Base-by-base conservation (phyloP, 2,113 vertebrate genomes). In the Probosciger aterrimus region DNA sequence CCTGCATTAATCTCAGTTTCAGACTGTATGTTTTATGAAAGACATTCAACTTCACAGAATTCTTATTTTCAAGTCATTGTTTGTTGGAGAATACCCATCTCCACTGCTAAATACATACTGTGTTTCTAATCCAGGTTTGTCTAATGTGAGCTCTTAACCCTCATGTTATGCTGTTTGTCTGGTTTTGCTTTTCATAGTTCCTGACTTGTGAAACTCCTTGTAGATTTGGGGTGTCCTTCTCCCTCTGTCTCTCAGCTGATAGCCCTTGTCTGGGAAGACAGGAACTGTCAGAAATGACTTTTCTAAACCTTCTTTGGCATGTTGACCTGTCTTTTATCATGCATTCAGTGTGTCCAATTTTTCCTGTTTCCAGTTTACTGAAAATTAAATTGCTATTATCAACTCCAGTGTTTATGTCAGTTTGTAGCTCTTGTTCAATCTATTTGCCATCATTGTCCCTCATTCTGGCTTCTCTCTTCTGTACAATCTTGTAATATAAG, bases 141-240 rank as follows among this genome's bases (percentile, higher is more conserved):
- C 30, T 84, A 25, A 9, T 59, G 33, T 53, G 19, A 39, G 55
- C 52, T 75, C n/a, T 81, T 75, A 68, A 11, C 31, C 31, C 74
- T 65, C 18, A 2, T 77, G 33, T 55, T 89, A 47, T 1, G 4
- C 39, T 82, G 12, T 53, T 81, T 1, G 1, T 50, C 31, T 70
- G 39, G 11, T 78, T 92, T 90, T 93, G 46, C 43, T 77, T 76
- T 92, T 74, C 63, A 50, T 85, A 14, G 9, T 74, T 86, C 52
- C 23, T 65, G 57, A 12, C 14, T 50, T 76, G 55, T 4, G 47
- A 76, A 78, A 11, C 11, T 81, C 15, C 13, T 65, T 75, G n/a
- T 49, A 75, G 30, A 39, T 90, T 85, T 73, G 44, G 50, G 14
- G 7, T 49, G 31, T 82, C 24, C 31, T 94, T 80, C 7, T 86